A percentile compares a stretch with the other conserved stretches of the same genome.
Conservation (phyloP, 2,113 vertebrate genomes). For the Alexandromys fortis region DNA sequence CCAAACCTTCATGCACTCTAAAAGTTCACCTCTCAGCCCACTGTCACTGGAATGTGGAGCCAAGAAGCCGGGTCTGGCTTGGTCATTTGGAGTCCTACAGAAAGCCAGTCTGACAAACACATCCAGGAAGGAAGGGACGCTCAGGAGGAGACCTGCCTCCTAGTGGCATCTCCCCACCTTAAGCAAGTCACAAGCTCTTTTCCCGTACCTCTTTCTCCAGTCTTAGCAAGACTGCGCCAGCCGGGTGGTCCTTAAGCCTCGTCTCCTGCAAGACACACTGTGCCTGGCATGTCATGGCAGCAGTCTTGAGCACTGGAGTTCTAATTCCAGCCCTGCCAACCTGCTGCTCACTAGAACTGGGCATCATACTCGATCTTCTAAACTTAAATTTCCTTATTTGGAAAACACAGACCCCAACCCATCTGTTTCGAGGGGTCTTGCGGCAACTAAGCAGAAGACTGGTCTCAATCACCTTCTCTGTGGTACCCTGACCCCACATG, state of each 20-base stretch:
- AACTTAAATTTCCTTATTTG: slow-evolving; percentile 55
- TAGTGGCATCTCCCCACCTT: background rate
- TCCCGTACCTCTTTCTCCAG: background rate
- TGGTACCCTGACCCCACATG: background rate
- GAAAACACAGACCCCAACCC: slow-evolving; percentile 21
- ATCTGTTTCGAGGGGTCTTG: background rate
- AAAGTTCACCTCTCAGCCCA: background rate
- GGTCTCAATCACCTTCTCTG: background rate
- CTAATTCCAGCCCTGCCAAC: background rate
- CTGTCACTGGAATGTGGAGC: background rate
- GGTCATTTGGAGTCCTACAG: background rate
- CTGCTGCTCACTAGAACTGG: background rate
- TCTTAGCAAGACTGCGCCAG: background rate
- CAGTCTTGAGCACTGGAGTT: background rate
- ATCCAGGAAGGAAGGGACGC: background rate
- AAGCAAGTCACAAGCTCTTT: background rate
- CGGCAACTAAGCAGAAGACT: background rate
- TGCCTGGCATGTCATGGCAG: background rate
- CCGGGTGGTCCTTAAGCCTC: background rate
- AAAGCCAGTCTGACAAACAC: background rate
- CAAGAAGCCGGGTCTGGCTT: background rate
- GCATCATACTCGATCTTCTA: slow-evolving; percentile 23
- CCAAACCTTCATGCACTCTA: background rate
- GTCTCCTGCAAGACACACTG: background rate
- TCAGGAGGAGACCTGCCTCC: background rate